Percentiles rank a stretch among this genome's conserved stretches.
phyloP scores from a whole-genome alignment of 2,113 vertebrate species.

The Otis tarda region DNA sequence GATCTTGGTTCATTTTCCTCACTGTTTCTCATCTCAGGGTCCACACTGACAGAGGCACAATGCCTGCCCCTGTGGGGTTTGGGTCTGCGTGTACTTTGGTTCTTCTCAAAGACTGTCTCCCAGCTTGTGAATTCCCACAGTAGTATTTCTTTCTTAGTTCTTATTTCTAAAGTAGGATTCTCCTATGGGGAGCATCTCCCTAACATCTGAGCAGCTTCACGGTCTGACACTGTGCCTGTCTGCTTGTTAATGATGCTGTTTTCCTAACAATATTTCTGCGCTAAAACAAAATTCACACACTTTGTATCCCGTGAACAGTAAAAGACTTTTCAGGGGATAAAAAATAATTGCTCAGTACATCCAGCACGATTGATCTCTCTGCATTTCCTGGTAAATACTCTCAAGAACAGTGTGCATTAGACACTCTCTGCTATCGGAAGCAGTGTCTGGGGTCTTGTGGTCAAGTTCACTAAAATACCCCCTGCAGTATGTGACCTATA shows the following conservation, averaged over 20 bases:
- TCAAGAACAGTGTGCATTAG: constrained; percentile 25
- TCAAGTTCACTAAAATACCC: neutral
- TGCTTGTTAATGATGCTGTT: neutral
- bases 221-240: neutral
- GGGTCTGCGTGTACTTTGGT: neutral
- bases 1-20: neutral
- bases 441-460: neutral
- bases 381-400: constrained; percentile 48
- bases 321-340: constrained; percentile 35
- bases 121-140: neutral
- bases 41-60: neutral
- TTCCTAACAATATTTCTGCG: neutral
- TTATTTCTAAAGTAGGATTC: neutral
- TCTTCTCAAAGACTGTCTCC: constrained; percentile 5
- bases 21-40: neutral
- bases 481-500: neutral
- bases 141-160: neutral
- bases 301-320: neutral
- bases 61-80: neutral
- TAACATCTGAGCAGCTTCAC: neutral
- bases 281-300: constrained; percentile 9
- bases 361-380: constrained; percentile 34
- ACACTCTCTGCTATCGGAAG: neutral
- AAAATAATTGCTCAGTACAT: constrained; percentile 37
- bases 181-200: neutral